Evolutionary conservation across 2,888 invertebrate species (phyloP), one percentile per base, ranked within the genome.

Genomic region (Dryobotodes eremita): DNA sequence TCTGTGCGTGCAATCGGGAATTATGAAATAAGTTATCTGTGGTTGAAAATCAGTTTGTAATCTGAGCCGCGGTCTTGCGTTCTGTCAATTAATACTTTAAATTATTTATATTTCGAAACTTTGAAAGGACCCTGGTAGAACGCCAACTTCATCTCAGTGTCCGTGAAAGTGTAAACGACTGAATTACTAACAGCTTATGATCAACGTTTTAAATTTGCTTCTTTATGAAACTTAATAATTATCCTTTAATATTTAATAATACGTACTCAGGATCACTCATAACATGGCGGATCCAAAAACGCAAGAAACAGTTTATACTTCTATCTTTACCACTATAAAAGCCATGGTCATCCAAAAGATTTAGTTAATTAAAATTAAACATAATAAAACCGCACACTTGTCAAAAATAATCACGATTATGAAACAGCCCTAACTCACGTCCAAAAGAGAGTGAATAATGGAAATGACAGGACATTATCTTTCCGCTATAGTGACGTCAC

Each of bases 391-490:
- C 15, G 17, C 17, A n/a, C 31, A 55, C n/a, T 70, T 59, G 11
- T 8, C 31, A 48, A 48, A 68, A 68, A 31, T n/a, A 75, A 11
- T 13, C 31, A 31, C 68, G n/a, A 4, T 53, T 48, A 42, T 76
- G 59, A 64, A 78, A 42, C 46, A 48, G 8, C 61, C 81, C 69
- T 74, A 77, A 82, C 71, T 46, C 48, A 55, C 65, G 62, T 61
- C 68, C 74, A 82, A 78, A 84, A 79, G 78, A 75, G 82, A 81
- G 50, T 76, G 85, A 83, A 79, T 86, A 81, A 85, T 89, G 86
- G 68, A 80, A 83, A 75, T 87, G 89, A 87, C 88, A 86, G 77
- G 71, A 77, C 61, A 88, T 88, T 89, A 89, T 89, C 89, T 89
- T 87, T 86, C 68, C 78, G 76, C 78, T 80, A 53, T 75, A 80